A percentile compares a stretch with the other conserved stretches of the same genome.
Evolutionary conservation across 2,113 vertebrate genomes (phyloP).

Genomic region (Odocoileus virginianus): DNA sequence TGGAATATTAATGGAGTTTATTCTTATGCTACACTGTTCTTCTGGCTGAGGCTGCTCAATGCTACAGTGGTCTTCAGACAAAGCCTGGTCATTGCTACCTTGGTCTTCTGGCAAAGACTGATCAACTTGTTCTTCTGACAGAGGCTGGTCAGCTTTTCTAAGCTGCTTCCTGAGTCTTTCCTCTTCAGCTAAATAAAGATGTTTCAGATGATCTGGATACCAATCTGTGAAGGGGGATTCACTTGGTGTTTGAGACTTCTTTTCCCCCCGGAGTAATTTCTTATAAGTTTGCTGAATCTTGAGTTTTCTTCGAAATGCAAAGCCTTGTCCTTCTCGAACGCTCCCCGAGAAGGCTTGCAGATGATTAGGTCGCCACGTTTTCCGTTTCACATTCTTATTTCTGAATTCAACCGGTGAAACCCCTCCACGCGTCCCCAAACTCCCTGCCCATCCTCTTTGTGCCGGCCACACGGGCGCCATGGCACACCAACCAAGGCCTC

Average conservation of each 20-base stretch:
- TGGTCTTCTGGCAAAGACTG: constrained; percentile 49
- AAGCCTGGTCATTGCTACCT: neutral
- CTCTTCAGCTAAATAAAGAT: constrained; percentile 93
- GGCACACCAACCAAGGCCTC: too few species aligned
- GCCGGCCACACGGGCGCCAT: too few species aligned
- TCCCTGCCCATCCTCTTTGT: accelerated
- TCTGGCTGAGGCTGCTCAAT: constrained; percentile 13
- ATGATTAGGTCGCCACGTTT: constrained; percentile 77
- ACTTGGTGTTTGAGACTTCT: constrained; percentile 46
- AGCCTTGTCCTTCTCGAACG: constrained; percentile 88
- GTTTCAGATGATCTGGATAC: constrained; percentile 94
- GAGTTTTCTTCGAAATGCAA: constrained; percentile 91
- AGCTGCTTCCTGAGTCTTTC: constrained; percentile 83
- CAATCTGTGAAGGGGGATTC: constrained; percentile 80
- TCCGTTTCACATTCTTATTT: constrained; percentile 56
- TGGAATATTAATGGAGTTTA: constrained; percentile 72
- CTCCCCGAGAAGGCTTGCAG: constrained; percentile 83
- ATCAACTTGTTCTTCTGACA: constrained; percentile 51
- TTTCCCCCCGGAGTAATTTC: constrained; percentile 85
- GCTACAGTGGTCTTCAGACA: constrained; percentile 42
- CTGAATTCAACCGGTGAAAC: neutral
- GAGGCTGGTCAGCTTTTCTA: constrained; percentile 67
- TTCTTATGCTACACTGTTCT: neutral
- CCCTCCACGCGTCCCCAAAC: accelerated
- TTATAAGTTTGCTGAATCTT: constrained; percentile 89